Percentiles rank a stretch among this genome's conserved stretches.
phyloP scores from a whole-genome alignment of 2,797 vertebrate species.

The Sebastes steindachneri region DNA sequence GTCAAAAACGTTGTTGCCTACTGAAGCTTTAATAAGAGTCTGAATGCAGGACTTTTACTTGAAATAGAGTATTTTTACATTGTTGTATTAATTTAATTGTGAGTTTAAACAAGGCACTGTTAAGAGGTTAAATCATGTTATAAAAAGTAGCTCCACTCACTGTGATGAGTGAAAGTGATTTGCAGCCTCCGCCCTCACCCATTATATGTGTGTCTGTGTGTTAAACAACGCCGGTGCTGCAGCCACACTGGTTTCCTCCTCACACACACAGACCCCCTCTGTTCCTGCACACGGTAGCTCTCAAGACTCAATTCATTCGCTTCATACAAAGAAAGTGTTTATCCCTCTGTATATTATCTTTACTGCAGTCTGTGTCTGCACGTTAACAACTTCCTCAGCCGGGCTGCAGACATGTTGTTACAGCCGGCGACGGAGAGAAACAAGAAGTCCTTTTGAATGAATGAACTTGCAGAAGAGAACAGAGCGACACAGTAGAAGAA shows the following conservation, averaged over 20 bases:
- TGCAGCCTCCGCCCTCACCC: not conserved
- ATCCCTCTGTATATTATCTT: constrained; percentile 49
- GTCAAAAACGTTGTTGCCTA: too few relatives aligned
- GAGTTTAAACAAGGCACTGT: not conserved
- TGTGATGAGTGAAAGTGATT: not conserved
- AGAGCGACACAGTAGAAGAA: constrained; percentile 21
- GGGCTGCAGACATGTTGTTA: constrained; percentile 51
- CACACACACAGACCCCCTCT: constrained; percentile 56
- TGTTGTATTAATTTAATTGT: not conserved
- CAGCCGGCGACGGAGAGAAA: constrained; percentile 28
- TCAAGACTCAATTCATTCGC: constrained; percentile 53
- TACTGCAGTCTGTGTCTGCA: constrained; percentile 42
- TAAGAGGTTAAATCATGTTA: too few relatives aligned
- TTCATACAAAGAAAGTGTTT: constrained; percentile 65
- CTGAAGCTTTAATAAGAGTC: not conserved
- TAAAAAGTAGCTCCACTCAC: not conserved
- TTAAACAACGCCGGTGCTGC: not conserved
- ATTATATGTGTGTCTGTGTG: not conserved
- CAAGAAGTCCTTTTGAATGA: constrained; percentile 57
- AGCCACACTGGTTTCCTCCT: not conserved
- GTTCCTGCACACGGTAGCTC: constrained; percentile 52
- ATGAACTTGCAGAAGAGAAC: not conserved
- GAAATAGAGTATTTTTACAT: not conserved
- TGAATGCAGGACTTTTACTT: not conserved
- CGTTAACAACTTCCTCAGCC: constrained; percentile 47